These are phyloP conservation scores for Harpagoxenus sublaevis DNA, from an alignment of 2,888 invertebrate genomes.

Conservation along the genomic window DNA sequence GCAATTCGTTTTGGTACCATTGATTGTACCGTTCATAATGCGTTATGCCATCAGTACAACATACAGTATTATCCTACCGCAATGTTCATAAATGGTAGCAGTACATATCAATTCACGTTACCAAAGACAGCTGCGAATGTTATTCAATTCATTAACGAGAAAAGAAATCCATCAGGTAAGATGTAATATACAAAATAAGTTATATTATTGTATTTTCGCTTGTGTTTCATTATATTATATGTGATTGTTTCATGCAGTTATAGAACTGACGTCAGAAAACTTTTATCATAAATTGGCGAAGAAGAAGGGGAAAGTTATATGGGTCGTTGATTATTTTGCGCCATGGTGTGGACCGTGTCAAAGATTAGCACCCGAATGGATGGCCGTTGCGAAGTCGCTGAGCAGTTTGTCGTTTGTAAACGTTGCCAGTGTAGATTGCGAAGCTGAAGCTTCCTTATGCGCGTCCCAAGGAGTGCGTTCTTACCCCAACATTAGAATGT, in stretches of 20 bases:
- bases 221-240: background rate
- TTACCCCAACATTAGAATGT: slow-evolving; percentile 91
- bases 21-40: slow-evolving; percentile 89
- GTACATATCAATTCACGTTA: slow-evolving; percentile 88
- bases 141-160: slow-evolving; percentile 89
- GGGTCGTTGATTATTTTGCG: slow-evolving; percentile 91
- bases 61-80: slow-evolving; percentile 91
- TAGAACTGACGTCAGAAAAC: slow-evolving; percentile 87
- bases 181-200: slow-evolving; percentile 31
- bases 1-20: slow-evolving; percentile 89
- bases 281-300: slow-evolving; percentile 88
- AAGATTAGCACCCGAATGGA: slow-evolving; percentile 90
- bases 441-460: slow-evolving; percentile 88
- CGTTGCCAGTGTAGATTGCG: slow-evolving; percentile 91
- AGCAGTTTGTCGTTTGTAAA: slow-evolving; percentile 86
- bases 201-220: slow-evolving; percentile 16
- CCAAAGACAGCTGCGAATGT: slow-evolving; percentile 88
- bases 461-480: slow-evolving; percentile 88
- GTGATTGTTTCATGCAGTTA: slow-evolving; percentile 85
- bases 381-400: slow-evolving; percentile 88
- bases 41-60: slow-evolving; percentile 88
- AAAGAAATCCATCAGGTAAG: slow-evolving; percentile 87
- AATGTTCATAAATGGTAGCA: slow-evolving; percentile 89
- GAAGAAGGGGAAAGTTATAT: slow-evolving; percentile 88
- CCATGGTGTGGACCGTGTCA: slow-evolving; percentile 93